Evolutionary conservation across 2,797 vertebrate species (phyloP).

Genomic region (Lepidocolaptes lacrymiger): DNA sequence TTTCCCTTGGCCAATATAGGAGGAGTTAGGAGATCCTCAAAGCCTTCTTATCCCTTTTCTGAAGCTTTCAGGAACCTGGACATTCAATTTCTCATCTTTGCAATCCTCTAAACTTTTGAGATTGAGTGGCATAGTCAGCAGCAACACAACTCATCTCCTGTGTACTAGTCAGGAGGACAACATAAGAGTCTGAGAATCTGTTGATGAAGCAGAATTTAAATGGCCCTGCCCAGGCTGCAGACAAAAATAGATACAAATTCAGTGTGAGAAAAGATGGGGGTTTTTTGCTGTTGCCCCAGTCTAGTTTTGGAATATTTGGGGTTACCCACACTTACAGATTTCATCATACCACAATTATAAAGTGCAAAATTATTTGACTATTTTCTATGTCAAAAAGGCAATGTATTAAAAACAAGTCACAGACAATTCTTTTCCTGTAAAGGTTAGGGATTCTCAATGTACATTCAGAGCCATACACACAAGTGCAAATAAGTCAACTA

Average conservation of each 20-base stretch:
- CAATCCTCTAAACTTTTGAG: conserved; percentile 29
- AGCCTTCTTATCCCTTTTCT: background rate
- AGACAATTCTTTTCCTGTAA: conserved; percentile 76
- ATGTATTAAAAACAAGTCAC: conserved; percentile 60
- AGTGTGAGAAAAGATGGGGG: background rate
- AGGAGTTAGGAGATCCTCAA: background rate
- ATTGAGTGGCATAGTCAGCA: conserved; percentile 59
- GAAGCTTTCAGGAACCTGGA: conserved; percentile 4
- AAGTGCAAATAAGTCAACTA: conserved; percentile 80
- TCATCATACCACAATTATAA: conserved; percentile 81
- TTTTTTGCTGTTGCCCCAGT: background rate
- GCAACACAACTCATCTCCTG: conserved; percentile 50
- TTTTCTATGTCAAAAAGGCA: conserved; percentile 66
- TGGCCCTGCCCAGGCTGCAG: conserved; percentile 1
- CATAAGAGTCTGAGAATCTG: conserved; percentile 53
- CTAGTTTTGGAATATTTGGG: conserved; percentile 11
- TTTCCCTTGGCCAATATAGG: background rate
- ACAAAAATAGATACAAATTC: conserved; percentile 64
- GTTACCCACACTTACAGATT: conserved; percentile 60
- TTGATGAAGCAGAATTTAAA: conserved; percentile 74
- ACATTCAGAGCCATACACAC: conserved; percentile 80
- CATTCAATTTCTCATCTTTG: conserved; percentile 32
- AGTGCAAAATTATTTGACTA: conserved; percentile 75
- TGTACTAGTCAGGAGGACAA: background rate
- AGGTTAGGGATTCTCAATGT: conserved; percentile 74